These are phyloP conservation scores for Chelon labrosus DNA, from an alignment of 2,797 vertebrate species.

Conservation along the genomic window DNA sequence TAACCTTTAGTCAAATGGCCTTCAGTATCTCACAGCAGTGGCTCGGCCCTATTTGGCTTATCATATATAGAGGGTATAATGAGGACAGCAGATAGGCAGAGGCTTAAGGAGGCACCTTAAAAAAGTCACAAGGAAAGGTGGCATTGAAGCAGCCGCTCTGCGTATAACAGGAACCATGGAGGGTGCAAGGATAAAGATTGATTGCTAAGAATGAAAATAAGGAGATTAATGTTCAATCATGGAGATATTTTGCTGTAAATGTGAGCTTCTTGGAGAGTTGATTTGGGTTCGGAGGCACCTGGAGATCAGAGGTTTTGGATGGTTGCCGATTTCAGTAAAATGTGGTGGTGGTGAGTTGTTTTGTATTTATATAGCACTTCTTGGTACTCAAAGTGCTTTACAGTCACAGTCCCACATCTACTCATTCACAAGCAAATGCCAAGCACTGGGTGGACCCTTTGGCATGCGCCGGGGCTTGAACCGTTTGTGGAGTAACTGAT, in stretches of 20 bases:
- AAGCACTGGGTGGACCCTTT: too few species aligned
- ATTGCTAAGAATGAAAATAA: slow-evolving; percentile 20
- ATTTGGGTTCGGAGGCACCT: neutral
- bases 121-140: slow-evolving; percentile 48
- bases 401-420: too few species aligned
- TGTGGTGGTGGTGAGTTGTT: too few species aligned
- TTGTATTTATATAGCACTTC: too few species aligned
- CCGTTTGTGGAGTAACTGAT: neutral
- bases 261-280: neutral
- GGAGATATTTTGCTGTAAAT: neutral
- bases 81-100: slow-evolving; percentile 55
- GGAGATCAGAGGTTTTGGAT: neutral
- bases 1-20: slow-evolving; percentile 69
- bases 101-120: slow-evolving; percentile 55
- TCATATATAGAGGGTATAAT: slow-evolving; percentile 74
- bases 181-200: slow-evolving; percentile 27
- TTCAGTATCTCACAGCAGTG: slow-evolving; percentile 58
- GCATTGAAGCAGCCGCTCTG: slow-evolving; percentile 26
- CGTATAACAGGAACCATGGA: slow-evolving; percentile 27
- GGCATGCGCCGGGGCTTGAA: too few species aligned
- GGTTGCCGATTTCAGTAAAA: too few species aligned
- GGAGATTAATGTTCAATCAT: neutral
- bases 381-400: too few species aligned
- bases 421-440: too few species aligned
- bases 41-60: slow-evolving; percentile 69